Evolutionary conservation across 2,797 vertebrate genomes (phyloP).

Genomic region (Squalus acanthias): DNA sequence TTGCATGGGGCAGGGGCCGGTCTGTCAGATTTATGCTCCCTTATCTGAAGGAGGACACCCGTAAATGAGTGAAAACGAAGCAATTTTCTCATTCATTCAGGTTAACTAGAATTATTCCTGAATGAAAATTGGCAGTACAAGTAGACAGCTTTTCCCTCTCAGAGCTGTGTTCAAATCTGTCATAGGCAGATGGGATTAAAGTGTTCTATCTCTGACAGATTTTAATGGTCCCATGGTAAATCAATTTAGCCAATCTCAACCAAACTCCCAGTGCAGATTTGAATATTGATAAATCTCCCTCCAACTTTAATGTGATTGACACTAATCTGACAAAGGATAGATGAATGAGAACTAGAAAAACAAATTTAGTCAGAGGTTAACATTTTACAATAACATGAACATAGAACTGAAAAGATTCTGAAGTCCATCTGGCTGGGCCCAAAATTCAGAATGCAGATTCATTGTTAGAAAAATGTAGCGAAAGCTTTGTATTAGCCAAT

Average conservation of each 20-base stretch:
- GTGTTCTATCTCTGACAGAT: not conserved
- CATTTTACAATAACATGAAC: not conserved
- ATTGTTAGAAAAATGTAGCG: not conserved
- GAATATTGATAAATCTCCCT: not conserved
- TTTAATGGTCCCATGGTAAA: not conserved
- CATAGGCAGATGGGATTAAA: not conserved
- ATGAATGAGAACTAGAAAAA: not conserved
- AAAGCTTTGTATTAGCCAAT: not conserved
- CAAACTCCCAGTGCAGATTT: not conserved
- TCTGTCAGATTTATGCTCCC: not conserved
- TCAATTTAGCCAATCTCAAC: not conserved
- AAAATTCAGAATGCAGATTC: not conserved
- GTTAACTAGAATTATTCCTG: not conserved
- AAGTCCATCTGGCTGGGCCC: not conserved
- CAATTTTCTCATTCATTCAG: not conserved
- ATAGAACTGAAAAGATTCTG: not conserved
- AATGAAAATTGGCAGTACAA: not conserved
- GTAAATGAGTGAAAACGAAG: not conserved
- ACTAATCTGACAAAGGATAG: not conserved
- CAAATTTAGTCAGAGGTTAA: not conserved
- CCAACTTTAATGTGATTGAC: not conserved
- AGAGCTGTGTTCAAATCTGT: not conserved
- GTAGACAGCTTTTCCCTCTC: not conserved
- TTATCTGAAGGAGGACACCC: not conserved
- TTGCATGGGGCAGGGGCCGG: not conserved